Base-by-base conservation (phyloP, 1,140 invertebrate genomes). In the Diachasma alloeum region DNA sequence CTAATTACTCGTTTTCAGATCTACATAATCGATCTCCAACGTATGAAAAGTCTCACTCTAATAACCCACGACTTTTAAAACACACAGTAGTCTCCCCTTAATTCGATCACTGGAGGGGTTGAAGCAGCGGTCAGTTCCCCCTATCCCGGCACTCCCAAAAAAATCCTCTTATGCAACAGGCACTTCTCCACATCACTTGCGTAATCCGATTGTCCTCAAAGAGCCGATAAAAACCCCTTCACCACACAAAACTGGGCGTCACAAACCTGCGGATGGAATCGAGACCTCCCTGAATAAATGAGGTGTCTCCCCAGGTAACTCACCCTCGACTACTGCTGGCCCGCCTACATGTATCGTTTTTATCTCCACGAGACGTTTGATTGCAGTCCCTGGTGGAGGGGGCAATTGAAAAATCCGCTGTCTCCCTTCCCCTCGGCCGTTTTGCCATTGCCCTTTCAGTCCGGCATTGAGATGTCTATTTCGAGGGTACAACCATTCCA, bases 111-210 rank as follows among this genome's bases (percentile, higher is more conserved):
- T 53, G n/a, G 6, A 6, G 31, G 31, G 31, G 6, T 31, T 31
- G 2, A 2, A 2, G 31, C 31, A 63, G 11, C 67, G 31, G 44
- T n/a, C n/a, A n/a, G n/a, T n/a, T n/a, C n/a, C 44, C 11, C 3
- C 67, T 26, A 24, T 31, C 31, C 37, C 26, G 11, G 6, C 59
- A 70, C 19, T 70, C 42, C 37, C 10, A 44, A 13, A 24, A 72
- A 72, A 53, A 72, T 68, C 39, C 11, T 74, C 37, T 69, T 75
- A 75, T 75, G 74, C 66, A 75, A 75, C 74, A 46, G 6, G 2
- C n/a, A 31, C 0, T 68, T 13, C 9, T 22, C n/a, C 26, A 70
- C 74, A 37, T 15, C 74, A 75, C 74, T 75, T 68, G 44, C 66
- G 26, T 69, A 69, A 75, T 69, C 44, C 39, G 26, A 37, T 39